phyloP scores from a whole-genome alignment of 1,140 invertebrate species.

The Magallana ariakensis region DNA sequence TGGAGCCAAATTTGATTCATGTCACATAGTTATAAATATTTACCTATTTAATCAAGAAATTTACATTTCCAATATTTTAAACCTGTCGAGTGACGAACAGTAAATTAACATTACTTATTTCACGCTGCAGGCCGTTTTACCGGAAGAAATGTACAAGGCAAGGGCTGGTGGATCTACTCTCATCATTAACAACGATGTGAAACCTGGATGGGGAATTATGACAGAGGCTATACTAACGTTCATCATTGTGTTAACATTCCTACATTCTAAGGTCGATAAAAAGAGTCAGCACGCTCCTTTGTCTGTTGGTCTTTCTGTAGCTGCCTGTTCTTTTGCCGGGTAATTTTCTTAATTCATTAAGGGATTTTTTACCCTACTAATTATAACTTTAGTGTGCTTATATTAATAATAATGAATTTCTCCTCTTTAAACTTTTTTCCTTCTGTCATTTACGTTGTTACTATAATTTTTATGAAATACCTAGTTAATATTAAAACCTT shows the following conservation, averaged over 20 bases:
- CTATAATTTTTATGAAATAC: no score
- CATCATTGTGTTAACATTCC: conserved; percentile 73
- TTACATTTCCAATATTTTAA: no score
- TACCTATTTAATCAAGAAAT: no score
- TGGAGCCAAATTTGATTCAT: neutral
- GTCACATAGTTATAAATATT: neutral
- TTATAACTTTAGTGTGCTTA: no score
- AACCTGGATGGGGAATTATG: conserved; percentile 68
- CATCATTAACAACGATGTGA: neutral
- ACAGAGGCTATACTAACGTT: conserved; percentile 74
- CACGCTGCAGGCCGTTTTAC: conserved; percentile 61
- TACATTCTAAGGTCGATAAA: conserved; percentile 72
- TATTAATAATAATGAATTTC: no score
- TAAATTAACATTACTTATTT: neutral
- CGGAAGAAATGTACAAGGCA: conserved; percentile 45
- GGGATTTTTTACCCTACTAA: no score
- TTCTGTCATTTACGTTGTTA: no score
- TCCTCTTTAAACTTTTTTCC: no score
- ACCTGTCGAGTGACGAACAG: neutral
- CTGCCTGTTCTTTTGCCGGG: conserved; percentile 75
- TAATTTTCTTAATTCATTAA: no score
- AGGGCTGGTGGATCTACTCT: conserved; percentile 65
- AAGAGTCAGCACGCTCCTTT: conserved; percentile 71
- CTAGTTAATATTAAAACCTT: no score
- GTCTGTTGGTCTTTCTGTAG: conserved; percentile 76